Percentiles rank a stretch among this genome's conserved stretches.
Evolutionary conservation across 2,888 invertebrate genomes (phyloP).

Genomic region (Ellobium chinense): DNA sequence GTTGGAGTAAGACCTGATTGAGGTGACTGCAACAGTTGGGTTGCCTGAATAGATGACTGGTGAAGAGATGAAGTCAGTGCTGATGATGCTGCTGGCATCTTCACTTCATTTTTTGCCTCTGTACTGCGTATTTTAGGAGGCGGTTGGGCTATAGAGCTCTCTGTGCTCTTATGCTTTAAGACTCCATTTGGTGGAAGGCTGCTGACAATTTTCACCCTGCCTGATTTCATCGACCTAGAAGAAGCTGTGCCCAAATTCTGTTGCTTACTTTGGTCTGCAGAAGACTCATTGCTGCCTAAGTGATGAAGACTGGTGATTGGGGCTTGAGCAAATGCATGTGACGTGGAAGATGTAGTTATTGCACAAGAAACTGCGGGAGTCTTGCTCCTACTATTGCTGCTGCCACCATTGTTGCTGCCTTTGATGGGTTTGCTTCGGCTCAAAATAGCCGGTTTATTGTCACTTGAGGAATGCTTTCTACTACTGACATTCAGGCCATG

Average conservation of each 20-base stretch:
- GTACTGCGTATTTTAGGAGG: conserved; percentile 19
- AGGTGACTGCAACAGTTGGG: neutral
- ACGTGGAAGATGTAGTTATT: conserved; percentile 32
- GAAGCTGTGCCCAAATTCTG: neutral
- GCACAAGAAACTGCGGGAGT: conserved; percentile 17
- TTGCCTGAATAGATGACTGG: neutral
- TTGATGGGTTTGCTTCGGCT: neutral
- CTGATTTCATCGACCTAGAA: neutral
- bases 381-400: conserved; percentile 22
- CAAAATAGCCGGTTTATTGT: neutral
- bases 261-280: neutral
- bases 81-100: neutral
- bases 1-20: neutral
- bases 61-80: neutral
- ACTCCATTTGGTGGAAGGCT: conserved; percentile 24
- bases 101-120: conserved; percentile 19
- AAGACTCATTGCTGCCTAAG: conserved; percentile 1
- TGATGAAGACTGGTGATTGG: conserved; percentile 16
- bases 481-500: neutral
- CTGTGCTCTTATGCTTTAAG: conserved; percentile 27
- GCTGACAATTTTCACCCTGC: conserved; percentile 20
- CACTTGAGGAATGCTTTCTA: conserved; percentile 25
- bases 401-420: conserved; percentile 31
- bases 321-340: conserved; percentile 25
- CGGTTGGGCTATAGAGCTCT: neutral